Conservation (phyloP, 1,140 invertebrate genomes). For the Lethrus apterus region DNA sequence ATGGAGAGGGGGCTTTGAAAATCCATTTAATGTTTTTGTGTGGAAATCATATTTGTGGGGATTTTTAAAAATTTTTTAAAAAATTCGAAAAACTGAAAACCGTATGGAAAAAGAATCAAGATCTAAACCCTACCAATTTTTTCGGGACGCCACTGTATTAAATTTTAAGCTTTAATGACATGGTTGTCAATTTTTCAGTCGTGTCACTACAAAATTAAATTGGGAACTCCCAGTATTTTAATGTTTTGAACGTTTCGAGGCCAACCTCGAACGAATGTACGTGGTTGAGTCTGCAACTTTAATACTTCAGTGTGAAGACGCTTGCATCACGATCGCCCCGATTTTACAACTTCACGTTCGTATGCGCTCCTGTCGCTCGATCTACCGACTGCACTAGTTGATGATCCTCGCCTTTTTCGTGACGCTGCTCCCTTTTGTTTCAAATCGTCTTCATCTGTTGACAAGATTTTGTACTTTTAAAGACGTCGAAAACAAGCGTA, state of each 20-base stretch:
- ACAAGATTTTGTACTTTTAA: background rate
- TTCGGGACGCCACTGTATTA: too few species aligned
- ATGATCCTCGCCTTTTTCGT: conserved; percentile 7
- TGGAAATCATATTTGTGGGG: too few species aligned
- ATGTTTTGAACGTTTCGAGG: background rate
- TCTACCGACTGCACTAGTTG: conserved; percentile 11
- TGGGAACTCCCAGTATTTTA: background rate
- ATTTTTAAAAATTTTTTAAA: too few species aligned
- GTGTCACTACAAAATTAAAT: background rate
- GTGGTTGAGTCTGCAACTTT: too few species aligned
- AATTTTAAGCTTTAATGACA: too few species aligned
- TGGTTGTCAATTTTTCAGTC: background rate
- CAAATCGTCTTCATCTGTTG: background rate
- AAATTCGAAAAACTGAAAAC: too few species aligned
- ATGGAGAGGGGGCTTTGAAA: too few species aligned
- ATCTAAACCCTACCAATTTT: too few species aligned
- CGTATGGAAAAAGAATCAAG: too few species aligned
- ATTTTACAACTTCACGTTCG: background rate
- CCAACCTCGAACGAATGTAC: background rate
- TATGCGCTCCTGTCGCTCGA: background rate
- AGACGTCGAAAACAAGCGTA: background rate
- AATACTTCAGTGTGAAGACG: too few species aligned
- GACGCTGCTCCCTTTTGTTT: conserved; percentile 14
- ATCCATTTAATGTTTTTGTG: too few species aligned
- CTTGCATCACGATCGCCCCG: background rate